These are phyloP conservation scores for Apamea epomidion DNA, from an alignment of 2,888 invertebrate species.

Conservation along the genomic window DNA sequence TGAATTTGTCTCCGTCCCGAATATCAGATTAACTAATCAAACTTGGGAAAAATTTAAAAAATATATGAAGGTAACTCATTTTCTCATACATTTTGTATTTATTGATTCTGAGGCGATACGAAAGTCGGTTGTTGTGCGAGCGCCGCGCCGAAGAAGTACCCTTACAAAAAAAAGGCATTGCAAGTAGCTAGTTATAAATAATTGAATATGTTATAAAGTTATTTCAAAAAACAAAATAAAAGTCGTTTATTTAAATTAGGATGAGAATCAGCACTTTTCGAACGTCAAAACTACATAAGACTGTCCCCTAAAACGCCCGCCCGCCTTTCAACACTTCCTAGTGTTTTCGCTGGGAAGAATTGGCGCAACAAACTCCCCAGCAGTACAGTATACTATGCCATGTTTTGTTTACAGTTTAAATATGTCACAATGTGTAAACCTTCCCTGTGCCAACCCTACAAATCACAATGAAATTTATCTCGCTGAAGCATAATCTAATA, in stretches of 20 bases:
- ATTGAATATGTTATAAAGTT: too few relatives aligned
- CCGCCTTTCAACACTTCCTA: not conserved
- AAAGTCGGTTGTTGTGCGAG: not conserved
- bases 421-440: not conserved
- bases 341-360: not conserved
- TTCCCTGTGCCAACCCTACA: slow-evolving; percentile 60
- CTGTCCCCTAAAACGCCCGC: not conserved
- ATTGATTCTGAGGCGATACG: not conserved
- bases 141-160: too few relatives aligned
- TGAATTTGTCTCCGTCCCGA: too few relatives aligned
- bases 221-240: not conserved
- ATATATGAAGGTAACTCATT: too few relatives aligned
- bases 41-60: too few relatives aligned
- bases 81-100: not conserved
- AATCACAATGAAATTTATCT: slow-evolving; percentile 66
- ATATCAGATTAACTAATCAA: too few relatives aligned
- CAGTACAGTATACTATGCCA: not conserved
- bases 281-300: not conserved
- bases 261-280: not conserved
- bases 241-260: too few relatives aligned
- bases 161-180: too few relatives aligned
- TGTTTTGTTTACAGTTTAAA: not conserved
- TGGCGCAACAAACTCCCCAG: not conserved
- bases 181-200: too few relatives aligned
- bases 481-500: slow-evolving; percentile 66